Evolutionary conservation across 1,140 invertebrate species (phyloP).

Genomic region (Anastrepha ludens): DNA sequence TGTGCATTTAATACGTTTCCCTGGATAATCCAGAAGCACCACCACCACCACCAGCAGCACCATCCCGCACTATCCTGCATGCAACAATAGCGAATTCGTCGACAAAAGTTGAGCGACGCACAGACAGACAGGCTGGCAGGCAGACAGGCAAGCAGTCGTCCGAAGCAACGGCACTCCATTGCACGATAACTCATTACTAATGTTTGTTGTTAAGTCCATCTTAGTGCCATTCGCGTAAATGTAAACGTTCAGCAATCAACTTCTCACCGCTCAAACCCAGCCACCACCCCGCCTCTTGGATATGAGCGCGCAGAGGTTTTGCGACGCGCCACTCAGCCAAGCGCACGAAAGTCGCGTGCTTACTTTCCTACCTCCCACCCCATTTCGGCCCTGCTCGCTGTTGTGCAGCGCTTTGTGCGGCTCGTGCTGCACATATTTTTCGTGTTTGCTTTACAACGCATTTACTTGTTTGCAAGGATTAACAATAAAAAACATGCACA

Average conservation of each 20-base stretch:
- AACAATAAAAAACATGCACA: conserved; percentile 54
- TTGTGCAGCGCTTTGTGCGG: background rate
- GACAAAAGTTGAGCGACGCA: background rate
- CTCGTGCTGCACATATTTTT: conserved; percentile 49
- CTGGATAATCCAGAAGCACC: conserved; percentile 35
- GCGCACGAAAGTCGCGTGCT: conserved; percentile 28
- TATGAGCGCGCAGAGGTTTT: background rate
- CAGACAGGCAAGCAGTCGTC: background rate
- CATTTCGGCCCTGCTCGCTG: background rate
- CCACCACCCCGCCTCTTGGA: background rate
- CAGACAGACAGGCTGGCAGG: background rate
- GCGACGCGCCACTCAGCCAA: background rate
- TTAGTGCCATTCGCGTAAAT: conserved; percentile 41
- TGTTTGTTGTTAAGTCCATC: conserved; percentile 50
- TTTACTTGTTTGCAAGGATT: conserved; percentile 58
- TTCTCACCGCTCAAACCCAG: background rate
- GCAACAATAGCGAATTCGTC: conserved; percentile 18
- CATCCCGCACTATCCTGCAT: background rate
- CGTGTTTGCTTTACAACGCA: conserved; percentile 57
- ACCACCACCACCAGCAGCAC: background rate
- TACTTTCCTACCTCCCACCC: background rate
- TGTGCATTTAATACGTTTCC: conserved; percentile 37
- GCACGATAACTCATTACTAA: conserved; percentile 25
- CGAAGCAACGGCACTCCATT: background rate
- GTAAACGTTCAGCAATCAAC: conserved; percentile 52